Evolutionary conservation across 2,888 invertebrate genomes (phyloP).

Genomic region (Laspeyria flexula): DNA sequence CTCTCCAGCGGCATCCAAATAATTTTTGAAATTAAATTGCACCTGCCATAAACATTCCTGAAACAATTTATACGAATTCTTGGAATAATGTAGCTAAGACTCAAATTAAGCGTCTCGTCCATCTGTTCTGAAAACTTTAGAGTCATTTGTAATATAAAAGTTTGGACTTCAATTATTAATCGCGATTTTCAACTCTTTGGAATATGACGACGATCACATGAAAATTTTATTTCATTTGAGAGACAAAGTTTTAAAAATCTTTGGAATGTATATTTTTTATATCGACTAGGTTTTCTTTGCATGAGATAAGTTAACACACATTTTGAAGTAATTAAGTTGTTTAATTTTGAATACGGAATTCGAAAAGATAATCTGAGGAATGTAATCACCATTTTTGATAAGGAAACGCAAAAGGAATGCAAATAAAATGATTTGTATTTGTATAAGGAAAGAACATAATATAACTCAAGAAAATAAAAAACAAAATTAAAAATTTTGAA

Average conservation of each 20-base stretch:
- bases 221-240: constrained; percentile 1
- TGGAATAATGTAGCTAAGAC: constrained; percentile 5
- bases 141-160: constrained; percentile 31
- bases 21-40: background rate
- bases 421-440: too few species aligned
- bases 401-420: too few species aligned
- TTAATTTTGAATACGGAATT: too few species aligned
- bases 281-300: too few species aligned
- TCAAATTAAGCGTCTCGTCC: constrained; percentile 18
- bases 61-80: background rate
- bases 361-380: too few species aligned
- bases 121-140: constrained; percentile 24
- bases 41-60: background rate
- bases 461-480: too few species aligned
- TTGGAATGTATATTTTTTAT: too few species aligned
- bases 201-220: constrained; percentile 5
- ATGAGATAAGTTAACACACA: too few species aligned
- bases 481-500: too few species aligned
- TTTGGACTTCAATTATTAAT: constrained; percentile 28
- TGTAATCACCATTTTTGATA: too few species aligned
- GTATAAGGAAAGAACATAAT: too few species aligned
- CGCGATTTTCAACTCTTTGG: constrained; percentile 8
- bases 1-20: background rate
- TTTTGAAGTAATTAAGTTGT: too few species aligned
- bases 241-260: background rate